Percentiles rank a stretch among this genome's conserved stretches.
These are phyloP conservation scores for Penaeus indicus DNA, from an alignment of 1,140 invertebrate species.

Conservation along the genomic window DNA sequence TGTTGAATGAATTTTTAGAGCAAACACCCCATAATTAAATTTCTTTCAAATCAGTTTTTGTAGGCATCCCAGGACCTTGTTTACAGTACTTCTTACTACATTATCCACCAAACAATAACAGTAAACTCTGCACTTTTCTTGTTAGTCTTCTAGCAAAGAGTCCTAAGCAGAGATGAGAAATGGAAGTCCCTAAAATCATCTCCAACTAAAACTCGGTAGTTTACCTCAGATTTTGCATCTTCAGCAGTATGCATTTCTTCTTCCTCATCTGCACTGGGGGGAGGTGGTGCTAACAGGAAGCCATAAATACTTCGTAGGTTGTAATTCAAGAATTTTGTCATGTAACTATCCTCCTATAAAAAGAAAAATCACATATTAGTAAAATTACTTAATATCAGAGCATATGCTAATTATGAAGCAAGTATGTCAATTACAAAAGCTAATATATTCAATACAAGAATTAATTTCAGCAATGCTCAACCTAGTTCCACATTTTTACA, in stretches of 20 bases:
- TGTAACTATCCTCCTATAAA: conserved; percentile 58
- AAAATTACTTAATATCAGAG: not conserved
- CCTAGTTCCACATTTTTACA: not conserved
- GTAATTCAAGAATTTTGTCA: conserved; percentile 62
- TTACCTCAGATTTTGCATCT: conserved; percentile 27
- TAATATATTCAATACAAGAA: not conserved
- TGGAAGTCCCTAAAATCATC: too few relatives aligned
- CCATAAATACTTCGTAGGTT: conserved; percentile 56
- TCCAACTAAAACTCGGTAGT: not conserved
- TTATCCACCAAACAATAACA: too few relatives aligned
- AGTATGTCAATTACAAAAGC: not conserved
- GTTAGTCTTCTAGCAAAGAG: too few relatives aligned
- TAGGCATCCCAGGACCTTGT: too few relatives aligned
- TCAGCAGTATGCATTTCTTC: not conserved
- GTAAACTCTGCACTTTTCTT: too few relatives aligned
- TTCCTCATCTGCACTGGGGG: conserved; percentile 53
- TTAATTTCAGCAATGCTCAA: not conserved
- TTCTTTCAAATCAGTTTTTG: too few relatives aligned
- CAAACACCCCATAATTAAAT: too few relatives aligned
- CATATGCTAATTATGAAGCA: not conserved
- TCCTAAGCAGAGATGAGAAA: too few relatives aligned
- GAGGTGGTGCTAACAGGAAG: conserved; percentile 44
- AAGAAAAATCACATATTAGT: not conserved
- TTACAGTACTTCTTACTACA: too few relatives aligned
- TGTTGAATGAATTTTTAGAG: too few relatives aligned